Conservation (phyloP, 2,797 vertebrate genomes). For the Coilia nasus region DNA sequence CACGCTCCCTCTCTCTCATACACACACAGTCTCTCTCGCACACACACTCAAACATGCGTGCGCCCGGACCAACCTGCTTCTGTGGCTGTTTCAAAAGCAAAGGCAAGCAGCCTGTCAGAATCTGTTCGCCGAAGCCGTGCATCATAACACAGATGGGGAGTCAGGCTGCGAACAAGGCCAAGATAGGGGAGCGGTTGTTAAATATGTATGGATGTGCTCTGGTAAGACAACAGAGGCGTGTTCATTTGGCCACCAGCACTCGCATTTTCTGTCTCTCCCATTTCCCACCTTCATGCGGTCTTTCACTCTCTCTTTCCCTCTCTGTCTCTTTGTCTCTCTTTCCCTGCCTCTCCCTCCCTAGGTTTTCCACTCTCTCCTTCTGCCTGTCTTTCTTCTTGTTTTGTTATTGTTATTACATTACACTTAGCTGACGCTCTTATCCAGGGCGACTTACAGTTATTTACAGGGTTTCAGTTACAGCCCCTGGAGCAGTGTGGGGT, state of each 20-base stretch:
- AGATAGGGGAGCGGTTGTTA: slow-evolving; percentile 45
- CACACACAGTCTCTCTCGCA: slow-evolving; percentile 9
- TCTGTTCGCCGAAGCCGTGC: slow-evolving; percentile 22
- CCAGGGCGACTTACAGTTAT: too few species aligned
- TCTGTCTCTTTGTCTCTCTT: too few species aligned
- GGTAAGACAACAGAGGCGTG: slow-evolving; percentile 51
- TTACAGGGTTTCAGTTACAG: too few species aligned
- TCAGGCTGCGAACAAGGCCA: not conserved
- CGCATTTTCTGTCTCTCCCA: not conserved
- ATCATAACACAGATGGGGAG: slow-evolving; percentile 26
- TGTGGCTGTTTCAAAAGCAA: slow-evolving; percentile 45
- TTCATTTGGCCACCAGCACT: slow-evolving; percentile 57
- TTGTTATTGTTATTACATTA: too few species aligned
- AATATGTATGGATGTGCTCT: slow-evolving; percentile 65
- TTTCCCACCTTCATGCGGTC: slow-evolving; percentile 27
- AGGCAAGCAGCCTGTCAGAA: slow-evolving; percentile 44
- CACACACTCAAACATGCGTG: not conserved
- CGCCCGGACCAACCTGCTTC: not conserved
- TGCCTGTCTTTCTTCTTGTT: too few species aligned
- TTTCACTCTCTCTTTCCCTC: not conserved
- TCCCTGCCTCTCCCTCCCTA: too few species aligned
- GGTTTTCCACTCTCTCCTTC: too few species aligned
- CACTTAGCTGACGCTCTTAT: too few species aligned
- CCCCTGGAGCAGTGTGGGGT: too few species aligned
- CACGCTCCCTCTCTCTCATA: not conserved